These are phyloP conservation scores for Caenorhabditis drosophilae DNA, from an alignment of 2,888 invertebrate genomes.

Conservation along the genomic window DNA sequence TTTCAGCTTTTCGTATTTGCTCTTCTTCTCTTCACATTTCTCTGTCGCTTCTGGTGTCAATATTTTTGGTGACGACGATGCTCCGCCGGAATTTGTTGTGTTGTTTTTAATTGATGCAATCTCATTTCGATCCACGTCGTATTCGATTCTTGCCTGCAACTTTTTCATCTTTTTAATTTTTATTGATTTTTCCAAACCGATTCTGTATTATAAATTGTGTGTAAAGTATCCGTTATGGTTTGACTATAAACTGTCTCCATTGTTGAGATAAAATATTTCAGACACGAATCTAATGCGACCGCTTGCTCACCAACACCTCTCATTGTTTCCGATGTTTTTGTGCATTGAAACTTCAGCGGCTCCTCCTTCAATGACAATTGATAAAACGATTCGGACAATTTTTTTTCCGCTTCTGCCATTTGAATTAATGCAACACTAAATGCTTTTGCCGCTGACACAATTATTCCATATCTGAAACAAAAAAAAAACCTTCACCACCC, in stretches of 20 bases:
- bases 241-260: constrained; percentile 94
- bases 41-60: constrained; percentile 76
- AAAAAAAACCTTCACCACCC: no score
- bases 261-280: constrained; percentile 88
- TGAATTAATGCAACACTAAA: constrained; percentile 87
- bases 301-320: constrained; percentile 71
- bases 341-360: constrained; percentile 84
- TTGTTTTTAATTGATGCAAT: constrained; percentile 75
- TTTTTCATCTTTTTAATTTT: not conserved
- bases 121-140: constrained; percentile 95
- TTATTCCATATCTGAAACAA: constrained; percentile 74
- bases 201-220: constrained; percentile 81
- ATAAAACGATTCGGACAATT: constrained; percentile 89
- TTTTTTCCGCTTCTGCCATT: constrained; percentile 84
- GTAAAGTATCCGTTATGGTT: constrained; percentile 92
- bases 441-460: constrained; percentile 84
- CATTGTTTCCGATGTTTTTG: constrained; percentile 90
- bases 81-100: no score
- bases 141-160: constrained; percentile 79
- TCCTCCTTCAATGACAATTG: constrained; percentile 94
- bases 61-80: constrained; percentile 12
- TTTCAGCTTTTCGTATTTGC: constrained; percentile 88
- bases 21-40: constrained; percentile 84
- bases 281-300: constrained; percentile 42
- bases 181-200: constrained; percentile 71